Conservation (phyloP, 2,888 invertebrate genomes). For the Luffia ferchaultella region DNA sequence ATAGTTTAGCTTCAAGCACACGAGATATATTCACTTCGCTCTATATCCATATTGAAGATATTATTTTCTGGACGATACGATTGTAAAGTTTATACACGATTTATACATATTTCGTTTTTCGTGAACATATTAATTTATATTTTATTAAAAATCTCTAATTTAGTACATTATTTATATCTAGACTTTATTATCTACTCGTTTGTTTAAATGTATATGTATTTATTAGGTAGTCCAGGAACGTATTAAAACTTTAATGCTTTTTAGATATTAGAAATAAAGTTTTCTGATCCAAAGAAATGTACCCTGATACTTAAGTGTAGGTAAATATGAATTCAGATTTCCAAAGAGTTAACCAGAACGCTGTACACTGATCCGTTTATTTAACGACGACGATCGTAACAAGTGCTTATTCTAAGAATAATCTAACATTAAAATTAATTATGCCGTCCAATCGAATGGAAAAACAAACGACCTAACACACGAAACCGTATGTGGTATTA, state of each 20-base stretch:
- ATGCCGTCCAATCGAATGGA: neutral
- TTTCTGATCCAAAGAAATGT: constrained; percentile 7
- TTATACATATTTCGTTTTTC: constrained; percentile 7
- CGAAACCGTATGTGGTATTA: neutral
- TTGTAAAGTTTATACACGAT: neutral
- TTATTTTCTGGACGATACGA: neutral
- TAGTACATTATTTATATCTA: too few relatives aligned
- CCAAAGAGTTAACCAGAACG: constrained; percentile 65
- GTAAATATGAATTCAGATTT: constrained; percentile 2
- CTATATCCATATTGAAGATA: neutral
- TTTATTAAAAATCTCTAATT: constrained; percentile 12
- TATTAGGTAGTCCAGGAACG: constrained; percentile 13
- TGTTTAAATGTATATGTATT: too few relatives aligned
- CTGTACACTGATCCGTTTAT: constrained; percentile 24
- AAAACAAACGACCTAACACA: neutral
- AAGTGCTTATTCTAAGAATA: neutral
- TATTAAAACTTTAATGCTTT: constrained; percentile 1
- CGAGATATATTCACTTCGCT: constrained; percentile 11
- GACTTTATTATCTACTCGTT: too few relatives aligned
- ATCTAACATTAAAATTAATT: neutral
- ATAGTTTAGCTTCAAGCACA: constrained; percentile 67
- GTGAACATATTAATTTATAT: constrained; percentile 8
- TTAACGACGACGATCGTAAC: neutral
- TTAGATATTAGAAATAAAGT: constrained; percentile 8
- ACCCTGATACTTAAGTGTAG: constrained; percentile 5